Base-by-base conservation (phyloP, 1,140 invertebrate genomes). In the Polypedilum vanderplanki region DNA sequence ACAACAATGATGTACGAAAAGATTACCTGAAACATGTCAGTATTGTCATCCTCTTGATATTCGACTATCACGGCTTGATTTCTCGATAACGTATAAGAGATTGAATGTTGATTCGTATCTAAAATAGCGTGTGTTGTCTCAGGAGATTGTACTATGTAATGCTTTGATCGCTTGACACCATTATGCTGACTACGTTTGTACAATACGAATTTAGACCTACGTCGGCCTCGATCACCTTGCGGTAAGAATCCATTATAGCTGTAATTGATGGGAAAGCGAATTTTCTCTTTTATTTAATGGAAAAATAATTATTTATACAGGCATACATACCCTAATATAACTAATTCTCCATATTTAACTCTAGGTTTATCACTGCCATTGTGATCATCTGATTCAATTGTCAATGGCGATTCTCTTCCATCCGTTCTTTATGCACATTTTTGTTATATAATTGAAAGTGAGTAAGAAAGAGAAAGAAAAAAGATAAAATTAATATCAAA, bases 31-130 rank as follows among this genome's bases (percentile, higher is more conserved):
- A 98, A 98, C 96, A 99, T 98, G 83, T 98, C 97, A 41, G 95
- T 98, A 80, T 95, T 91, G 75, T 93, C 90, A 84, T 98, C 96
- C 79, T 91, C 91, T 77, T 91, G 93, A 84, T 98, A 99, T 84
- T 98, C 96, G 17, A 98, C 96, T 80, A 99, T 97, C 78, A 98
- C 94, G 74, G 97, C 95, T 85, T 98, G 95, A 81, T 93, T 98
- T 84, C 96, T 87, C 75, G 93, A 96, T 78, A 98, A 87, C 74
- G 97, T 98, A 84, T 98, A 99, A 1, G 96, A 98, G 81, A 99
- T 98, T 64, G 95, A 97, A 85, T 98, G 97, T 83, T 93, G 91
- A 81, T 86, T 90, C 76, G 90, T 88, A 83, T 98, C 94, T 80
- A 96, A 87, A 78, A 98, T 95, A 74, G 95, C 95, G 87, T 97